phyloP scores from a whole-genome alignment of 1,140 invertebrate species.

The Drosophila seguyi region DNA sequence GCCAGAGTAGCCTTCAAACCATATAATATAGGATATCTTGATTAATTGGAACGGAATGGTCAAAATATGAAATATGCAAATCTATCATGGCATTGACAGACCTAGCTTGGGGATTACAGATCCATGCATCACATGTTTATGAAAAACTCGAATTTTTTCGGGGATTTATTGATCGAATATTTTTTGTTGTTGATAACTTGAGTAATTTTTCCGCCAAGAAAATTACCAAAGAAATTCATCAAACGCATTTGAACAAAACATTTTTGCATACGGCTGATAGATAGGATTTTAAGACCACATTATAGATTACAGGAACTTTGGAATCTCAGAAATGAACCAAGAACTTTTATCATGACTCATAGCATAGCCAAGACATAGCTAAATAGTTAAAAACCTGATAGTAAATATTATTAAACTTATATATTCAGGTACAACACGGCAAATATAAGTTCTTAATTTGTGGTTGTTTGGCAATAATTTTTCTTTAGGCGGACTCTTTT shows the following conservation, averaged over 20 bases:
- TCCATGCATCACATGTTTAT: conserved; percentile 61
- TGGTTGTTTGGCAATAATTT: neutral
- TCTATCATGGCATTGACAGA: conserved; percentile 43
- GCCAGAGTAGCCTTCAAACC: conserved; percentile 9
- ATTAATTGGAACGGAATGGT: conserved; percentile 36
- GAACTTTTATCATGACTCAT: conserved; percentile 8
- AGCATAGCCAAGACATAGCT: neutral
- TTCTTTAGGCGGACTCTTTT: too few species aligned
- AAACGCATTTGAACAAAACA: conserved; percentile 46
- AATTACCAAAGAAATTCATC: conserved; percentile 65
- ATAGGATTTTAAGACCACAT: conserved; percentile 67
- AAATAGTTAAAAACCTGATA: neutral
- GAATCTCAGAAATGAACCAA: conserved; percentile 8
- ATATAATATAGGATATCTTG: conserved; percentile 28
- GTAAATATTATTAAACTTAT: too few species aligned
- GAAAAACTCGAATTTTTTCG: conserved; percentile 34
- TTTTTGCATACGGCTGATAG: conserved; percentile 56
- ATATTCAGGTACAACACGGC: too few species aligned
- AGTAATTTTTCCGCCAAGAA: conserved; percentile 48
- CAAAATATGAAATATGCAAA: conserved; percentile 40
- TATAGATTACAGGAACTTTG: conserved; percentile 30
- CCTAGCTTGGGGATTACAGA: conserved; percentile 29
- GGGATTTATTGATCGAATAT: conserved; percentile 41
- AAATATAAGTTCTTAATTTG: too few species aligned
- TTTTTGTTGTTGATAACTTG: conserved; percentile 49